These are phyloP conservation scores for Mimumesa dahlbomi DNA, from an alignment of 2,888 invertebrate genomes.

Conservation along the genomic window DNA sequence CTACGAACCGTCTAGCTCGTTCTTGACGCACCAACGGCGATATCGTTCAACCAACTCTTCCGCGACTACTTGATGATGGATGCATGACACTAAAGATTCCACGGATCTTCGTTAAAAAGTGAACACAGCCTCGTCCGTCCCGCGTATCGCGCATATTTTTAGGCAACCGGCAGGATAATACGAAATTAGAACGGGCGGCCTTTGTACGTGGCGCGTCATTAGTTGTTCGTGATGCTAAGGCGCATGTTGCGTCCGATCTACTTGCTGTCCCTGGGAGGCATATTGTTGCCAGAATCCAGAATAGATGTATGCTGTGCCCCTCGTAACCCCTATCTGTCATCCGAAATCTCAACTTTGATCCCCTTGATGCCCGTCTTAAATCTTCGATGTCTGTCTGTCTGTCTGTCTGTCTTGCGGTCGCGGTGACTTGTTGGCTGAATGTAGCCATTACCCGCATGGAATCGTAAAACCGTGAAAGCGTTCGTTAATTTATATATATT, in stretches of 20 bases:
- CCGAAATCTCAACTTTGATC: slow-evolving; percentile 49
- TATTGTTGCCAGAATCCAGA: slow-evolving; percentile 68
- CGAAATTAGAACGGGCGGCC: slow-evolving; percentile 64
- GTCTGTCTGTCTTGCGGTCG: neutral
- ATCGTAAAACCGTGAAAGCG: too few species aligned
- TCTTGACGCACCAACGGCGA: neutral
- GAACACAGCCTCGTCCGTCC: slow-evolving; percentile 28
- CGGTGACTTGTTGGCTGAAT: neutral
- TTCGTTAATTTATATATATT: too few species aligned
- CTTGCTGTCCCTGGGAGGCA: slow-evolving; percentile 64
- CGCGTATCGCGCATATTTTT: slow-evolving; percentile 51
- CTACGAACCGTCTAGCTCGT: too few species aligned
- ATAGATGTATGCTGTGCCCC: slow-evolving; percentile 55
- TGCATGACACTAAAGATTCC: neutral
- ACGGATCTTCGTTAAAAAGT: slow-evolving; percentile 43
- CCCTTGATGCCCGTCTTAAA: slow-evolving; percentile 22
- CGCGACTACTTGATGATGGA: neutral
- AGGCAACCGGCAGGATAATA: slow-evolving; percentile 59
- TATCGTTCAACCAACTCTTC: neutral
- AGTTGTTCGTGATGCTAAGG: slow-evolving; percentile 50
- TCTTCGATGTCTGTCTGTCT: slow-evolving; percentile 13
- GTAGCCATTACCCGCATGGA: neutral
- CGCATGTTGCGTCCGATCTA: slow-evolving; percentile 52
- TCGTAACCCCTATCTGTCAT: slow-evolving; percentile 50
- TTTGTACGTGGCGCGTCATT: slow-evolving; percentile 65